Percentiles rank a stretch among this genome's conserved stretches.
These are phyloP conservation scores for Rhea pennata DNA, from an alignment of 2,113 vertebrate genomes.

Conservation along the genomic window DNA sequence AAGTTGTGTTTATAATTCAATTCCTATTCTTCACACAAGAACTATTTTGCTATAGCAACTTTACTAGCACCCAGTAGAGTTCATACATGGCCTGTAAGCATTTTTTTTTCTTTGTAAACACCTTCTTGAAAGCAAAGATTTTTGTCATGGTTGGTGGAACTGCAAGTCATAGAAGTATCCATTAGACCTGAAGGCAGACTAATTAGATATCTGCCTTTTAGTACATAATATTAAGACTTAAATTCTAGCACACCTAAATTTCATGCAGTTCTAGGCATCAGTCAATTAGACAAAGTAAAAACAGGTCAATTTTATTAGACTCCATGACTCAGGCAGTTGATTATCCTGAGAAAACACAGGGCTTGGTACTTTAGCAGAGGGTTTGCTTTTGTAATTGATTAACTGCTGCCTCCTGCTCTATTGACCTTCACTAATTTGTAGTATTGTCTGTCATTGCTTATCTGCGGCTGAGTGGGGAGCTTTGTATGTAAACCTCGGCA, in stretches of 20 bases:
- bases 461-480: constrained; percentile 25
- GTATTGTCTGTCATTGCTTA: constrained; percentile 70
- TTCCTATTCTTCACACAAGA: constrained; percentile 35
- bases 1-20: constrained; percentile 21
- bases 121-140: constrained; percentile 47
- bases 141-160: constrained; percentile 52
- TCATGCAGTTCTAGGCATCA: constrained; percentile 67
- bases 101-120: constrained; percentile 28
- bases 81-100: constrained; percentile 51
- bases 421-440: constrained; percentile 77
- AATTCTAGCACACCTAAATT: constrained; percentile 68
- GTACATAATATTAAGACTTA: constrained; percentile 66
- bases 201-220: constrained; percentile 72
- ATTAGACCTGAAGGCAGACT: constrained; percentile 59
- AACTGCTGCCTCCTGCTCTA: constrained; percentile 69
- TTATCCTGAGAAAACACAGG: constrained; percentile 75
- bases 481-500: constrained; percentile 64
- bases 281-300: constrained; percentile 69
- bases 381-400: constrained; percentile 72
- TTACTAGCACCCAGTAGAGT: constrained; percentile 19
- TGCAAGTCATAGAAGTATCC: constrained; percentile 12
- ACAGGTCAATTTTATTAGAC: constrained; percentile 74
- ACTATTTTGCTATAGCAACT: constrained; percentile 2
- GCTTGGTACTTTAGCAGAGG: constrained; percentile 55
- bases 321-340: constrained; percentile 69